Percentiles rank a stretch among this genome's conserved stretches.
These are phyloP conservation scores for Parnassius glacialis DNA, from an alignment of 2,888 invertebrate genomes.

Conservation along the genomic window DNA sequence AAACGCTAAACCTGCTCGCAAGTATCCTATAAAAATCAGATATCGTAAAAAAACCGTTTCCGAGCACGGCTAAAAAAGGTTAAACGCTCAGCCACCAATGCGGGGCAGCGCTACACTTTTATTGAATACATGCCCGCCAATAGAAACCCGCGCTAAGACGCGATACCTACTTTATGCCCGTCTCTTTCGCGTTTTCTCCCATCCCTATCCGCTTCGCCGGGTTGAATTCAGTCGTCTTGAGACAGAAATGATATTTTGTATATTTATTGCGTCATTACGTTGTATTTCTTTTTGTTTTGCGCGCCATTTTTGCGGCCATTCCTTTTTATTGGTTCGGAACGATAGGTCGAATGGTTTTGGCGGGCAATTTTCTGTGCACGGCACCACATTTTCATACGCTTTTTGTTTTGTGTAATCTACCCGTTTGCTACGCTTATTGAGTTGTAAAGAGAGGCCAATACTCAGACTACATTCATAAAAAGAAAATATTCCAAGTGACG, in stretches of 20 bases:
- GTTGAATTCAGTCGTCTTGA: constrained; percentile 37
- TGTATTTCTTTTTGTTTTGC: constrained; percentile 43
- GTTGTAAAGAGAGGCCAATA: not conserved
- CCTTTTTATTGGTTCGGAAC: constrained; percentile 38
- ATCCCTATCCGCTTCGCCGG: constrained; percentile 34
- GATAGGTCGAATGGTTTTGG: constrained; percentile 34
- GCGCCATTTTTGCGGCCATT: constrained; percentile 41
- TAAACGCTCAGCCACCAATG: constrained; percentile 45
- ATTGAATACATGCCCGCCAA: constrained; percentile 59
- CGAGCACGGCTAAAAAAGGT: constrained; percentile 42
- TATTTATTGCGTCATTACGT: constrained; percentile 37
- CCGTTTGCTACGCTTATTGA: constrained; percentile 16
- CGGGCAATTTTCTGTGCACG: constrained; percentile 22
- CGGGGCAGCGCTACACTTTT: constrained; percentile 46
- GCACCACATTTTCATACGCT: constrained; percentile 22
- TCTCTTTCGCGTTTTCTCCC: constrained; percentile 47
- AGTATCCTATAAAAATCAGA: constrained; percentile 63
- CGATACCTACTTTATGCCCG: constrained; percentile 42
- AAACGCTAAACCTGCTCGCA: constrained; percentile 51
- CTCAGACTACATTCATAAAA: not conserved
- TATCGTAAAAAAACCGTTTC: constrained; percentile 47
- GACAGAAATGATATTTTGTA: constrained; percentile 34
- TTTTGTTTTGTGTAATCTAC: constrained; percentile 18
- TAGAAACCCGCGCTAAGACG: constrained; percentile 55
- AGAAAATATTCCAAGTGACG: too few species aligned